phyloP scores from a whole-genome alignment of 2,113 vertebrate genomes.

The Emydocephalus ijimae region DNA sequence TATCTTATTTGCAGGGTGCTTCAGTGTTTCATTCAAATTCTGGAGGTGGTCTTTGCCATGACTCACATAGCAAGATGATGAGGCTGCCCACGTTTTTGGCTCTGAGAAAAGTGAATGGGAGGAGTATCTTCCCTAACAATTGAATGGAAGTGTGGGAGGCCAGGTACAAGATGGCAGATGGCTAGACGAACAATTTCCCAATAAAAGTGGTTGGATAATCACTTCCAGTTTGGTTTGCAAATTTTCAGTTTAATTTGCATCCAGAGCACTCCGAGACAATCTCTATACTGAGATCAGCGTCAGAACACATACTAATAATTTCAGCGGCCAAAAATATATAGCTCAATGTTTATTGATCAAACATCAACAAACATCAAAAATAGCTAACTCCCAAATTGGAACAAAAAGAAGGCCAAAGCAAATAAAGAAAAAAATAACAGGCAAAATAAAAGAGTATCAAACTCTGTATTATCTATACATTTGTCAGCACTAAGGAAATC shows the following conservation, averaged over 20 bases:
- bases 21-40: neutral
- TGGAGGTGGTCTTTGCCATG: neutral
- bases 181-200: neutral
- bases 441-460: neutral
- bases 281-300: neutral
- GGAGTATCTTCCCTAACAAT: neutral
- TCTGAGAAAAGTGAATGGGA: neutral
- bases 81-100: neutral
- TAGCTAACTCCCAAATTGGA: neutral
- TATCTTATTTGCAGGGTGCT: neutral
- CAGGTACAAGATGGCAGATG: neutral
- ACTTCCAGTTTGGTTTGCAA: neutral
- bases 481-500: neutral
- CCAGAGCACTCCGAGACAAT: neutral
- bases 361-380: neutral
- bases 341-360: neutral
- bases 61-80: neutral
- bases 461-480: neutral
- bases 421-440: neutral
- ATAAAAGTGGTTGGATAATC: neutral
- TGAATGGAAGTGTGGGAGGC: neutral
- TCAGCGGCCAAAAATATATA: neutral
- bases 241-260: neutral
- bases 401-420: neutral
- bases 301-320: neutral